A percentile compares a stretch with the other conserved stretches of the same genome.
phyloP scores from a whole-genome alignment of 2,113 vertebrate species.

The Rhadina sibilatrix region DNA sequence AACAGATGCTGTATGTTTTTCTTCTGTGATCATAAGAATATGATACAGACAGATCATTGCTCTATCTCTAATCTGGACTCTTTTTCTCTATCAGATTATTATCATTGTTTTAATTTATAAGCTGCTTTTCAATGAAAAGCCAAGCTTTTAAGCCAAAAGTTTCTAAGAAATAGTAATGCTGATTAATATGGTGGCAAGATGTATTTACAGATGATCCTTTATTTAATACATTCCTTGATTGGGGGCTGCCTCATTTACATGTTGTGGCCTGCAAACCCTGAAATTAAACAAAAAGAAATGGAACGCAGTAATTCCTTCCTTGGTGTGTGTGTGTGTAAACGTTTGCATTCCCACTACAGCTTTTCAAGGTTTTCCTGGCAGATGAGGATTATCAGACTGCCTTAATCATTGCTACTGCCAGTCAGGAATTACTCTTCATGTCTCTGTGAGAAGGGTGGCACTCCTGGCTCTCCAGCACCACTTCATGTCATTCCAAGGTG shows the following conservation, averaged over 20 bases:
- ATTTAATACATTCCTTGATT: constrained; percentile 12
- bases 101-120: constrained; percentile 56
- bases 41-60: constrained; percentile 36
- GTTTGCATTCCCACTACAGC: neutral
- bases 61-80: constrained; percentile 42
- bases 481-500: constrained; percentile 51
- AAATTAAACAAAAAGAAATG: neutral
- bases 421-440: constrained; percentile 1
- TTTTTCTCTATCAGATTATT: constrained; percentile 40
- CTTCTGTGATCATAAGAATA: constrained; percentile 21
- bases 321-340: neutral
- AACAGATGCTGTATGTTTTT: constrained; percentile 47
- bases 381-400: constrained; percentile 7
- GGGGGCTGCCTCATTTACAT: neutral
- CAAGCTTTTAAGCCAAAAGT: constrained; percentile 50
- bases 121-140: constrained; percentile 63
- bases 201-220: constrained; percentile 59
- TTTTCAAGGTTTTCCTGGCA: neutral
- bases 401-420: neutral
- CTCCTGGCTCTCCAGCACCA: neutral
- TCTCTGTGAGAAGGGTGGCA: constrained; percentile 22
- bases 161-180: constrained; percentile 69
- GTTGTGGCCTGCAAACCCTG: neutral
- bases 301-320: neutral
- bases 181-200: constrained; percentile 60